Evolutionary conservation across 2,797 vertebrate species (phyloP).

Genomic region (Xyrichtys novacula): DNA sequence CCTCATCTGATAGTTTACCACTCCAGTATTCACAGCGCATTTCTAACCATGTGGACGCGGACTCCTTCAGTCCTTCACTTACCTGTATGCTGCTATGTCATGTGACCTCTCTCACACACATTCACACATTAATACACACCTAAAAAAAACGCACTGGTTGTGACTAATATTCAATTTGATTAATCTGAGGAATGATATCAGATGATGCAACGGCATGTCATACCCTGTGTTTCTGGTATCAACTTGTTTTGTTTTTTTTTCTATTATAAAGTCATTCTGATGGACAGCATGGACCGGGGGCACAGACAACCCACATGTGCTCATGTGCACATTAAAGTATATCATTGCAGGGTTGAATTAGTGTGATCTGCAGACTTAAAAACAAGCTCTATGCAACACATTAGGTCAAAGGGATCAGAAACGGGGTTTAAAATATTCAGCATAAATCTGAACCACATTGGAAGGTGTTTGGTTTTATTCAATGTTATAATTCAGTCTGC

Average conservation of each 20-base stretch:
- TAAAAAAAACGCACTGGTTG: neutral
- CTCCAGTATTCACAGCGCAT: slow-evolving; percentile 29
- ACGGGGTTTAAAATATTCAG: slow-evolving; percentile 34
- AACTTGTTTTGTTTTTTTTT: neutral
- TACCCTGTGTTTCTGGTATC: neutral
- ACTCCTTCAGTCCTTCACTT: slow-evolving; percentile 40
- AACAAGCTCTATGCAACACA: slow-evolving; percentile 65
- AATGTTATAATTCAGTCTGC: neutral
- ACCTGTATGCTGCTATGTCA: slow-evolving; percentile 74
- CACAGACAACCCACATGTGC: slow-evolving; percentile 1
- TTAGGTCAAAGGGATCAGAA: slow-evolving; percentile 35
- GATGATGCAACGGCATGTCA: slow-evolving; percentile 28
- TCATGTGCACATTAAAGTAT: neutral
- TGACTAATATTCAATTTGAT: slow-evolving; percentile 22
- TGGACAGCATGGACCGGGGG: slow-evolving; percentile 14
- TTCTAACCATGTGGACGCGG: slow-evolving; percentile 28
- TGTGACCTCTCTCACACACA: slow-evolving; percentile 28
- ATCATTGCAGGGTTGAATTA: slow-evolving; percentile 16
- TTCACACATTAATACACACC: neutral
- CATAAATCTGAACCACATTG: slow-evolving; percentile 1
- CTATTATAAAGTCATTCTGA: slow-evolving; percentile 18
- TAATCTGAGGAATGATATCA: slow-evolving; percentile 8
- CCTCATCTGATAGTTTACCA: slow-evolving; percentile 43
- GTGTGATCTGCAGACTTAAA: slow-evolving; percentile 28
- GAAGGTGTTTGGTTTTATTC: neutral